Conservation (phyloP, 2,113 vertebrate genomes). For the Tupaia tana region DNA sequence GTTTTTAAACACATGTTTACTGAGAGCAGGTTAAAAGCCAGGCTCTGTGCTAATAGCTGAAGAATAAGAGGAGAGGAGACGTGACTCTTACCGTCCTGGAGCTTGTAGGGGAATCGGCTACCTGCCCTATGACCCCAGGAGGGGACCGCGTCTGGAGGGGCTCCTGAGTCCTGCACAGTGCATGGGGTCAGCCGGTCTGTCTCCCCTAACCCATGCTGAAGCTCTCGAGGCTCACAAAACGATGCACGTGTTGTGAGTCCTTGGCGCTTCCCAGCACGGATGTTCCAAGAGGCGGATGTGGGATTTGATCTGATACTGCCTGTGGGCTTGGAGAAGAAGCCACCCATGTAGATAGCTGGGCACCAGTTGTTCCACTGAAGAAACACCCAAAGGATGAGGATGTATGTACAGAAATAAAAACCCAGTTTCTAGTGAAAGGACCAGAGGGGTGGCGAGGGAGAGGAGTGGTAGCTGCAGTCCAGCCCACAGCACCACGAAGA, state of each 20-base stretch:
- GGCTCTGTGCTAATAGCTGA: not conserved
- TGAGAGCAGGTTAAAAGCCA: not conserved
- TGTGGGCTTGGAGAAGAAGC: not conserved
- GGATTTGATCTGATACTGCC: not conserved
- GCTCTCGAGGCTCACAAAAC: no score
- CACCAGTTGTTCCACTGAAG: not conserved
- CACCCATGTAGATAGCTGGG: not conserved
- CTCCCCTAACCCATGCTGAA: no score
- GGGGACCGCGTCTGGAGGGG: no score
- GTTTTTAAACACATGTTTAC: not conserved
- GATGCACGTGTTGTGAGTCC: no score
- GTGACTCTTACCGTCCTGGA: not conserved
- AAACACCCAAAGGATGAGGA: not conserved
- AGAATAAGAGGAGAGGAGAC: not conserved
- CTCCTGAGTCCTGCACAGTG: no score
- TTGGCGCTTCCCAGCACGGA: no score
- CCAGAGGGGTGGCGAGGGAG: not conserved
- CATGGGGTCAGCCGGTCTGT: no score
- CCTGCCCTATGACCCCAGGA: no score
- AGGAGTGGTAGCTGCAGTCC: no score
- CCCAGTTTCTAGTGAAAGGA: not conserved
- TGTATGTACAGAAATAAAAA: no score
- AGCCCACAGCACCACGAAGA: rapidly evolving
- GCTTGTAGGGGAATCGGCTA: not conserved
- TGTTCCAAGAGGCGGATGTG: no score